phyloP scores from a whole-genome alignment of 2,888 invertebrate genomes.

The Meandrusa payeni region DNA sequence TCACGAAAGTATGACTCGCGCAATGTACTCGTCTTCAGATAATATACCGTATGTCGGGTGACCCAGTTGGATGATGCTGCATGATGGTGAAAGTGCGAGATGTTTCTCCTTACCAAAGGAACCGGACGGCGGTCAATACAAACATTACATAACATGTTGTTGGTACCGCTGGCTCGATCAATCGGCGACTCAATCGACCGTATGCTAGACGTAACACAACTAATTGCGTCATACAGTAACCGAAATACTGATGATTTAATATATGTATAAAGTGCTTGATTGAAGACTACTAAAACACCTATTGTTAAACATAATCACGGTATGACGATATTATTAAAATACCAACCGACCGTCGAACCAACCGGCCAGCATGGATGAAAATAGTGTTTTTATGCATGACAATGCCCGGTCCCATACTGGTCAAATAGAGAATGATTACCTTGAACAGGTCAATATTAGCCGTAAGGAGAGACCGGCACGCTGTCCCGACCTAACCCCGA shows the following conservation, averaged over 20 bases:
- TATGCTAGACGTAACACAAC: conserved; percentile 48
- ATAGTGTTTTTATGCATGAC: too few species aligned
- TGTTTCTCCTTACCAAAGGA: conserved; percentile 45
- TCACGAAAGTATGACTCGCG: conserved; percentile 37
- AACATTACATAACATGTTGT: conserved; percentile 63
- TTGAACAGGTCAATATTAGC: too few species aligned
- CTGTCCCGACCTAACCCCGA: too few species aligned
- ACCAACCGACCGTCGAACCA: too few species aligned
- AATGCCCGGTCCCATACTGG: too few species aligned
- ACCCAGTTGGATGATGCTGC: conserved; percentile 51
- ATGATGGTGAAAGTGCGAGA: conserved; percentile 68
- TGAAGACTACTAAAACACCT: too few species aligned
- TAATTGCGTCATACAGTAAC: conserved; percentile 49
- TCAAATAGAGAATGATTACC: too few species aligned
- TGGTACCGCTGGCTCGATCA: conserved; percentile 48
- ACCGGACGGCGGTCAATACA: conserved; percentile 45
- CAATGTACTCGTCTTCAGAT: conserved; percentile 32
- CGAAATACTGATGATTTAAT: conserved; percentile 45
- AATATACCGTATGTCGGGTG: conserved; percentile 47
- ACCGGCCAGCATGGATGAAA: too few species aligned
- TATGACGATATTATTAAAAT: too few species aligned
- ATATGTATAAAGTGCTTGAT: too few species aligned
- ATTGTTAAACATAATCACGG: too few species aligned
- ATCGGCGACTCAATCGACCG: conserved; percentile 40
- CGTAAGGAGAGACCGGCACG: too few species aligned